Conservation (phyloP, 2,113 vertebrate species). For the Lasiurus borealis region DNA sequence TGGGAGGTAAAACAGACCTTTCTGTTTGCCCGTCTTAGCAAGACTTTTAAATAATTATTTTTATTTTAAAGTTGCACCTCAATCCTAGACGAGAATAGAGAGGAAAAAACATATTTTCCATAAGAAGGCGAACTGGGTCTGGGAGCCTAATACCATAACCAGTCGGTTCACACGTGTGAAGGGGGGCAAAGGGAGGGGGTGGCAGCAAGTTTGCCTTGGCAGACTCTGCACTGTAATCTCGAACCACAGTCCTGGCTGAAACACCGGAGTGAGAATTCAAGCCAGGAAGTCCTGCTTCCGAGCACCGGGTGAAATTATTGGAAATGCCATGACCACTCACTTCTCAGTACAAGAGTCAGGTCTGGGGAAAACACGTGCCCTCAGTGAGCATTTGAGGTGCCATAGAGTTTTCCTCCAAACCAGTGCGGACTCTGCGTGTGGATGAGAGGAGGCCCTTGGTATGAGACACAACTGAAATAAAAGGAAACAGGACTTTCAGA, state of each 20-base stretch:
- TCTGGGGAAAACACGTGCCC: not conserved
- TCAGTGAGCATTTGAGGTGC: not conserved
- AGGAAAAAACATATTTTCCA: no score
- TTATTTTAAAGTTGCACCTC: no score
- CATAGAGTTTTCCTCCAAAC: not conserved
- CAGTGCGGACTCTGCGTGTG: not conserved
- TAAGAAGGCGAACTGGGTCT: no score
- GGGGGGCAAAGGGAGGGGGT: not conserved
- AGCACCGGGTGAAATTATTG: not conserved
- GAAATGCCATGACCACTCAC: not conserved
- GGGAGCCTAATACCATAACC: no score
- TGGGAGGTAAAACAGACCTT: not conserved
- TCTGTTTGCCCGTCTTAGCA: not conserved
- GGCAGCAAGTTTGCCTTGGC: not conserved
- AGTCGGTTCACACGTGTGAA: no score
- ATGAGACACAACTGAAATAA: not conserved
- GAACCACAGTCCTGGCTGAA: not conserved
- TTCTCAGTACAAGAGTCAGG: not conserved
- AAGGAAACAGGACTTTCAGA: not conserved
- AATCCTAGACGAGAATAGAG: no score
- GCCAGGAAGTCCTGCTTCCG: not conserved
- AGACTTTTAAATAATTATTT: no score
- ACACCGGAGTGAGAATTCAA: conserved; percentile 2
- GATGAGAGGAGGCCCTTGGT: not conserved
- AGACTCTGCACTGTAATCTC: not conserved